phyloP scores from a whole-genome alignment of 2,797 vertebrate genomes.

The Pagetopsis macropterus region DNA sequence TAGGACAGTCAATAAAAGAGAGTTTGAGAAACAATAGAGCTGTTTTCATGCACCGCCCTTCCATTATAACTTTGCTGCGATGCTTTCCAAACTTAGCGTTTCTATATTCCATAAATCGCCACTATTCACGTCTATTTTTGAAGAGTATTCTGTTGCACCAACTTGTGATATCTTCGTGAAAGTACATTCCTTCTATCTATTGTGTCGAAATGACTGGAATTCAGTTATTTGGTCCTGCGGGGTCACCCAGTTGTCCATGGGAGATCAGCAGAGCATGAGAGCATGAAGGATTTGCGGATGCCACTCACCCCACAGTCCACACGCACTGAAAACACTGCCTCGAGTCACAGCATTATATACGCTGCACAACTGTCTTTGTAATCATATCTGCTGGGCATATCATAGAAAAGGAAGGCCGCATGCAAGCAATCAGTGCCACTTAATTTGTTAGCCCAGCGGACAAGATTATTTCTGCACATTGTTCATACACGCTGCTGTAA shows the following conservation, averaged over 20 bases:
- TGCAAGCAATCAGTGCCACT: conserved; percentile 46
- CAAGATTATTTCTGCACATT: conserved; percentile 35
- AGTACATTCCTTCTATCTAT: background rate
- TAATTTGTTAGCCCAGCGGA: conserved; percentile 45
- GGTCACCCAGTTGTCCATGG: background rate
- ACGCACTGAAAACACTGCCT: conserved; percentile 16
- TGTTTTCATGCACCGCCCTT: too few species aligned
- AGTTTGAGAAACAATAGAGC: too few species aligned
- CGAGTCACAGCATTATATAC: conserved; percentile 25
- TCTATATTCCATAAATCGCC: background rate
- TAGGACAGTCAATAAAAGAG: too few species aligned
- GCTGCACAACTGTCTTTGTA: conserved; percentile 16
- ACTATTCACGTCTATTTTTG: background rate
- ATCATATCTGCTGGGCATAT: conserved; percentile 49
- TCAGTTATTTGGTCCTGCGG: background rate
- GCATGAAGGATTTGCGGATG: conserved; percentile 30
- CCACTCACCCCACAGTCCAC: background rate
- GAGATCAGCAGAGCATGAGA: conserved; percentile 20
- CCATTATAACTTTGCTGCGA: background rate
- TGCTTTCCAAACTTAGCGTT: background rate
- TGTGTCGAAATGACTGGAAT: background rate
- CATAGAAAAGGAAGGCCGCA: conserved; percentile 25
- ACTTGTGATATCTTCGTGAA: background rate
- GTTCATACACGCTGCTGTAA: conserved; percentile 22
- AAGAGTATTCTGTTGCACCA: background rate